Evolutionary conservation across 1,140 invertebrate species (phyloP), one percentile per base, ranked within the genome.

Genomic region (Agrypnia vestita): DNA sequence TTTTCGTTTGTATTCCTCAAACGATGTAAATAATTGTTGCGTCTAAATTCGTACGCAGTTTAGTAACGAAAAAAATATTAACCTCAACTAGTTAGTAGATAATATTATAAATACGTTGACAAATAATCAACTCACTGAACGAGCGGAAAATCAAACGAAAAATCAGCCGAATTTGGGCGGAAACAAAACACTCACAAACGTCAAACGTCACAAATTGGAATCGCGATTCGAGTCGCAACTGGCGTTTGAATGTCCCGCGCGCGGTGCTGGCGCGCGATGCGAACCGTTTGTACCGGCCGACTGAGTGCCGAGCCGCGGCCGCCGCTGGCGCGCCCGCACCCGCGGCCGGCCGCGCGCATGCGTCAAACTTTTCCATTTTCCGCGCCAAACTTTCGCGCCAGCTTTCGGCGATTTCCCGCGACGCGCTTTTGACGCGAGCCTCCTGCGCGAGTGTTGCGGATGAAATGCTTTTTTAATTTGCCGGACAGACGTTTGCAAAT

Each of bases 361-460:
- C 59, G 59, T 62, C 59, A 62, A 62, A 62, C 0, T 62, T 62
- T 62, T 62, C 17, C 59, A 62, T 62, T 62, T 62, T 62, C 59
- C 9, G 12, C 10, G 59, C 4, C n/a, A 56, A 62, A 25, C 19
- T 62, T 62, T 4, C 19, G 59, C 6, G 10, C 17, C 0, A 21
- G 25, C 11, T 13, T 35, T 10, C 59, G 21, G 8, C 3, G 8
- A 25, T 62, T 62, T 62, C 6, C 19, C 17, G 25, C 8, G 10
- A 35, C 9, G 12, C 17, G 21, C 25, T 62, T 62, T 51, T 51
- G 49, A 51, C 11, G 49, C 11, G 49, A 3, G 1, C 49, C n/a
- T 13, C 11, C 3, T 13, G 8, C 49, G 8, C 8, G 49, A 35
- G 6, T 51, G 3, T 51, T 51, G 1, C 6, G 6, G 6, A 35